A percentile compares a stretch with the other conserved stretches of the same genome.
Conservation (phyloP, 2,797 vertebrate genomes). For the Anguilla megastoma region DNA sequence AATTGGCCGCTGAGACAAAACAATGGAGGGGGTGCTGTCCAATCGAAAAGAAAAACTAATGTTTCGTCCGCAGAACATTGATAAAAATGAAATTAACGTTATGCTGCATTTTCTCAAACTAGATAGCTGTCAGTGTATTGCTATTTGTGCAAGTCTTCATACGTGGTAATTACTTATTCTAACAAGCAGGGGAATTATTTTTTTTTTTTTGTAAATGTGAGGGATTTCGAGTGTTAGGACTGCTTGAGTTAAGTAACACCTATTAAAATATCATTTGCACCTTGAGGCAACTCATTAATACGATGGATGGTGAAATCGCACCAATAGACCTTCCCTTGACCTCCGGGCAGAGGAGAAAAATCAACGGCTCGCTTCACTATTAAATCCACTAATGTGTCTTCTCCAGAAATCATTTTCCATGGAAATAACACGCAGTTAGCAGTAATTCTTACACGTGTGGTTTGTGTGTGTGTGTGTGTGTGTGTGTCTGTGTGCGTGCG, state of each 20-base stretch:
- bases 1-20: conserved; percentile 24
- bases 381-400: conserved; percentile 62
- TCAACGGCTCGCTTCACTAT: conserved; percentile 73
- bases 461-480: background rate
- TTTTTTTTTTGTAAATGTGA: conserved; percentile 54
- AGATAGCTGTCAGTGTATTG: conserved; percentile 80
- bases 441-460: background rate
- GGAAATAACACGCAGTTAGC: conserved; percentile 73
- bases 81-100: conserved; percentile 72
- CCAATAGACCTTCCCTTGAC: conserved; percentile 83
- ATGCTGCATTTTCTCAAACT: conserved; percentile 74
- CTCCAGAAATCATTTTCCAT: conserved; percentile 76
- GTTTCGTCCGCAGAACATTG: conserved; percentile 53
- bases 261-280: conserved; percentile 98
- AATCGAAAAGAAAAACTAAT: conserved; percentile 42
- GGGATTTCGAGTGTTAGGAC: conserved; percentile 69
- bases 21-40: conserved; percentile 45
- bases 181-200: conserved; percentile 71
- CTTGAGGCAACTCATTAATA: conserved; percentile 98
- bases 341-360: conserved; percentile 77
- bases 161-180: conserved; percentile 81
- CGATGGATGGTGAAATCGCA: conserved; percentile 79
- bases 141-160: conserved; percentile 71
- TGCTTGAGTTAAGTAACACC: conserved; percentile 88
- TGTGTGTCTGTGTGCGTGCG: background rate